phyloP scores from a whole-genome alignment of 53 echinoderm and acorn worm genomes.

The Zoroaster sp. region DNA sequence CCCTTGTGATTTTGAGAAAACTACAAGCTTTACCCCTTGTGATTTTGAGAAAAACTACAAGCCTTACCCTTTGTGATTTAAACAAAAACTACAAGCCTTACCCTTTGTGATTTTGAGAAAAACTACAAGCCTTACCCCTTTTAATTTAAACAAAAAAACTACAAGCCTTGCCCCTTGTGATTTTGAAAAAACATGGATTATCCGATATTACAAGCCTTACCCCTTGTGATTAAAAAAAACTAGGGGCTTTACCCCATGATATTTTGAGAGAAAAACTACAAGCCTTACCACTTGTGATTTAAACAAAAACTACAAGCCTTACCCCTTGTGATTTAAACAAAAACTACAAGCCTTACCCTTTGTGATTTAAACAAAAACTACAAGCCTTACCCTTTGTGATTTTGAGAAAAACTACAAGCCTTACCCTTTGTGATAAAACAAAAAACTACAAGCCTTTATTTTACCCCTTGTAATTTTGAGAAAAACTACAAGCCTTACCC shows the following conservation, averaged over 20 bases:
- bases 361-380: too few species aligned
- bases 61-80: not conserved
- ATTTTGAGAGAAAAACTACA: not conserved
- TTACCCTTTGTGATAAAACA: not conserved
- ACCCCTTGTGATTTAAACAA: not conserved
- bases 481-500: not conserved
- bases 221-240: not conserved
- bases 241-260: not conserved
- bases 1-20: not conserved
- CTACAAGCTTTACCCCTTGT: not conserved
- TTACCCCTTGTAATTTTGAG: not conserved
- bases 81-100: not conserved
- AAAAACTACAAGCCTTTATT: not conserved
- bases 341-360: too few species aligned
- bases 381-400: not conserved
- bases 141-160: not conserved
- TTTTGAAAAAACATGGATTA: not conserved
- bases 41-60: not conserved
- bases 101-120: not conserved
- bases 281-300: not conserved
- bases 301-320: not conserved
- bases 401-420: not conserved
- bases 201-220: too few species aligned
- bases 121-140: not conserved
- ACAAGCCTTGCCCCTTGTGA: not conserved